Percentiles rank a stretch among this genome's conserved stretches.
phyloP scores from a whole-genome alignment of 2,797 vertebrate species.

The Okamejei kenojei region DNA sequence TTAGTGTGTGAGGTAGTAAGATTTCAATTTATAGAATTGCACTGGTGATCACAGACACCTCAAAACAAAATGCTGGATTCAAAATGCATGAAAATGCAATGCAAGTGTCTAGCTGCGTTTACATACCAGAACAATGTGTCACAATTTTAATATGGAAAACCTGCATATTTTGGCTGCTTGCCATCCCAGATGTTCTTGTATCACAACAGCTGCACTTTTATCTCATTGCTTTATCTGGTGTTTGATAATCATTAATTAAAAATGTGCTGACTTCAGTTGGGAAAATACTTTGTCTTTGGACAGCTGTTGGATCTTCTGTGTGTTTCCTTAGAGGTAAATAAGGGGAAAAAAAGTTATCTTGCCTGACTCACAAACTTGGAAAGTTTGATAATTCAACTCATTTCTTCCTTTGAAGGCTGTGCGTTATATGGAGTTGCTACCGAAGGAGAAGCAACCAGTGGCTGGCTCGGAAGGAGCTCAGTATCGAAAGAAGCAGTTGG shows the following conservation, averaged over 20 bases:
- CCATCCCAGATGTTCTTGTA: neutral
- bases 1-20: neutral
- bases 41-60: neutral
- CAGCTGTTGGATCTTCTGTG: neutral
- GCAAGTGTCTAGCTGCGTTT: neutral
- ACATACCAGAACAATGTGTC: neutral
- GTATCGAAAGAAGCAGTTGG: slow-evolving; percentile 95
- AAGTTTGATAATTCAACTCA: slow-evolving; percentile 40
- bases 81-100: neutral
- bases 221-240: slow-evolving; percentile 14
- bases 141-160: neutral
- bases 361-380: slow-evolving; percentile 35
- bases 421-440: slow-evolving; percentile 91
- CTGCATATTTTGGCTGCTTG: neutral
- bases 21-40: neutral
- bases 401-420: slow-evolving; percentile 62
- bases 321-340: slow-evolving; percentile 4
- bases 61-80: neutral
- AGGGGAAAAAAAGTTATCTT: slow-evolving; percentile 18
- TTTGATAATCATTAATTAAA: slow-evolving; percentile 7
- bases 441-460: slow-evolving; percentile 84
- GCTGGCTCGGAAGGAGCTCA: slow-evolving; percentile 79
- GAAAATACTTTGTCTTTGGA: neutral
- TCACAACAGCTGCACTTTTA: slow-evolving; percentile 16
- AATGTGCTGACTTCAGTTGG: neutral